A percentile compares a stretch with the other conserved stretches of the same genome.
These are phyloP conservation scores for Crossoptilon crossoptilon DNA, from an alignment of 2,797 vertebrate species.

Conservation along the genomic window DNA sequence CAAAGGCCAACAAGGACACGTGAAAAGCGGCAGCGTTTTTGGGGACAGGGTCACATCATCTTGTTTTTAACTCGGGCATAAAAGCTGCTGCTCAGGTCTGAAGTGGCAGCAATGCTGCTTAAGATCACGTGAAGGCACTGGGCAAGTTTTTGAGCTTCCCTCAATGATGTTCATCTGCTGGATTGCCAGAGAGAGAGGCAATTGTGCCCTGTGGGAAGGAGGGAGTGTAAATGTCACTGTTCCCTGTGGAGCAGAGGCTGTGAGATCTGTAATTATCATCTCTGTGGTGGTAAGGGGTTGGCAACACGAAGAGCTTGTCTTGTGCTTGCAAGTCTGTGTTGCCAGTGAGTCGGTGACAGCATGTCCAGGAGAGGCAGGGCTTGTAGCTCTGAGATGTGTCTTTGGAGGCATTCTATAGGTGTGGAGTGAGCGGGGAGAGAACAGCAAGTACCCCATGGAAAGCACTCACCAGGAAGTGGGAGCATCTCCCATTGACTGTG, in stretches of 20 bases:
- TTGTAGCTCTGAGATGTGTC: background rate
- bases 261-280: background rate
- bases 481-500: background rate
- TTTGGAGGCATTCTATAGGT: background rate
- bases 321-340: background rate
- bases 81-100: background rate
- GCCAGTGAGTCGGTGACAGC: accelerated
- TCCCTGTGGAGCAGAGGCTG: background rate
- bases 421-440: background rate
- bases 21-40: too few relatives aligned
- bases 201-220: background rate
- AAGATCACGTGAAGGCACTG: background rate
- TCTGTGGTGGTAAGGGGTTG: background rate
- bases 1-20: background rate
- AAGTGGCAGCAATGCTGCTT: background rate
- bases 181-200: background rate
- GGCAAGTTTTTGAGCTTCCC: background rate
- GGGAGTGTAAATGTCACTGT: background rate
- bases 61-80: background rate
- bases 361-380: background rate
- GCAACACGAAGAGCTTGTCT: background rate
- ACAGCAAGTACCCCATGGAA: background rate
- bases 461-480: background rate
- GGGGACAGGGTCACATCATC: too few relatives aligned
- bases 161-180: background rate